Percentiles rank a stretch among this genome's conserved stretches.
Conservation (phyloP, 2,888 invertebrate genomes). For the Nemoura dubitans region DNA sequence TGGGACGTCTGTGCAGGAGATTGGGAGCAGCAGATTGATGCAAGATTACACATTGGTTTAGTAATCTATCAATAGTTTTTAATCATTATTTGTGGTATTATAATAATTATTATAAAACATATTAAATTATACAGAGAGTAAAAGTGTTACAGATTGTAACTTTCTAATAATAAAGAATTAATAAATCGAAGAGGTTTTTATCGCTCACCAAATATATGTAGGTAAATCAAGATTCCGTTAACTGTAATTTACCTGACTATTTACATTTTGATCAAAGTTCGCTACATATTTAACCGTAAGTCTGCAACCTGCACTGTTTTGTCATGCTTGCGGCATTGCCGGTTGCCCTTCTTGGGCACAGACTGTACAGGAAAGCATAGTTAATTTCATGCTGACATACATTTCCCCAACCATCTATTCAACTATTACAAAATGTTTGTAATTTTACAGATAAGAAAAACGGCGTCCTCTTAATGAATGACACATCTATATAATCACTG, state of each 20-base stretch:
- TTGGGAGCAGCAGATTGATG: neutral
- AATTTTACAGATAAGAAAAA: neutral
- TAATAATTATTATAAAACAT: slow-evolving; percentile 48
- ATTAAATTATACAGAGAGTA: slow-evolving; percentile 44
- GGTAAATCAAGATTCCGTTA: neutral
- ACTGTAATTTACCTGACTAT: neutral
- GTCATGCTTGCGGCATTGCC: neutral
- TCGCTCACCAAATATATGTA: neutral
- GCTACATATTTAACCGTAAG: neutral
- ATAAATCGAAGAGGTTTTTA: neutral
- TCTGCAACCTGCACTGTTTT: neutral
- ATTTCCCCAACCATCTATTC: neutral
- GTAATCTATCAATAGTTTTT: slow-evolving; percentile 49
- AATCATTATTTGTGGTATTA: slow-evolving; percentile 48
- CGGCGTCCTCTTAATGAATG: neutral
- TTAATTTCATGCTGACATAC: neutral
- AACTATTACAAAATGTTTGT: neutral
- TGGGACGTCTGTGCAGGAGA: neutral
- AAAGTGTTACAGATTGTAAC: slow-evolving; percentile 44
- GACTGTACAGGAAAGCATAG: slow-evolving; percentile 20
- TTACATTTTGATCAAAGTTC: slow-evolving; percentile 2
- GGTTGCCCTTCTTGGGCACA: neutral
- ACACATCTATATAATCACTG: neutral
- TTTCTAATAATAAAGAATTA: slow-evolving; percentile 15
- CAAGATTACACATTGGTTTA: slow-evolving; percentile 15